These are phyloP conservation scores for Acrossocheilus wenchowensis DNA, from an alignment of 2,797 vertebrate genomes.

Conservation along the genomic window DNA sequence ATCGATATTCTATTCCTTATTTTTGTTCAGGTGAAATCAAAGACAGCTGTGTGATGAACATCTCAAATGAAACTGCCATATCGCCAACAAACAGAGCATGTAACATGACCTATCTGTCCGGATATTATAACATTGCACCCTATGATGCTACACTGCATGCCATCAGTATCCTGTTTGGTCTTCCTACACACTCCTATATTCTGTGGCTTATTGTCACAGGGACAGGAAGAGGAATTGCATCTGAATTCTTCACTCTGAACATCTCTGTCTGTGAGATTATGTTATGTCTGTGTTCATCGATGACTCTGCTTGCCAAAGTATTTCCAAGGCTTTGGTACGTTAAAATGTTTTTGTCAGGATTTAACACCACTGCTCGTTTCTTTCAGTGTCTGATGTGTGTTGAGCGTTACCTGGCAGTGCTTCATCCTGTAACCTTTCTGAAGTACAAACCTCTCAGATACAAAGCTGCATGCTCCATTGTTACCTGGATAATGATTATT, in stretches of 20 bases:
- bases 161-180: background rate
- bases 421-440: conserved; percentile 53
- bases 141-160: background rate
- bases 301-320: background rate
- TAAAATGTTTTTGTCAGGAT: background rate
- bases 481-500: conserved; percentile 40
- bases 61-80: background rate
- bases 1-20: background rate
- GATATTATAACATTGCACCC: background rate
- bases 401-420: conserved; percentile 51
- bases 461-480: background rate
- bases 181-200: conserved; percentile 47
- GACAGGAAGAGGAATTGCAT: background rate
- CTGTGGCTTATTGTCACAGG: conserved; percentile 31
- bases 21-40: background rate
- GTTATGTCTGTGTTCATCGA: background rate
- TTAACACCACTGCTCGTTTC: background rate
- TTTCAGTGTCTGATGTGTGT: conserved; percentile 55
- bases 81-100: background rate
- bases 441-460: conserved; percentile 51
- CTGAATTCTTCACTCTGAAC: conserved; percentile 42
- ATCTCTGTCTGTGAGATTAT: conserved; percentile 36
- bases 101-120: background rate
- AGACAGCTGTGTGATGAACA: background rate
- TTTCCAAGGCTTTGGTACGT: background rate